Evolutionary conservation across 2,888 invertebrate genomes (phyloP).

Genomic region (Drepanosiphum platanoidis): DNA sequence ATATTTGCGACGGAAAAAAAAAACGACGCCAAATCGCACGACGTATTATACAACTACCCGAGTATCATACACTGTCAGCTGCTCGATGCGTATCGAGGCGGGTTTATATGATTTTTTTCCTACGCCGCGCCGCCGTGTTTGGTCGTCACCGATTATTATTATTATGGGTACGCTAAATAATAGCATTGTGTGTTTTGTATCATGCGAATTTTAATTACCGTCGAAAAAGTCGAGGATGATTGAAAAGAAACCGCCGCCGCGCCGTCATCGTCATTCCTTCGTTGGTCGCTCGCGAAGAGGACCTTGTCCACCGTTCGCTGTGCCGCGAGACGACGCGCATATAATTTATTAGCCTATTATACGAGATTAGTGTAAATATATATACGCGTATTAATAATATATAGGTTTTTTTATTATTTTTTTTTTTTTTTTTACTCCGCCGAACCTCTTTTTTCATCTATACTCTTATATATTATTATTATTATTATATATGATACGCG

Average conservation of each 20-base stretch:
- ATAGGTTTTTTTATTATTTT: not conserved
- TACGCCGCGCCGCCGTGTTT: not conserved
- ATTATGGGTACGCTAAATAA: conserved; percentile 1
- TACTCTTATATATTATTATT: not conserved
- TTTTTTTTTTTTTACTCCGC: not conserved
- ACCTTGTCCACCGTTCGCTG: conserved; percentile 13
- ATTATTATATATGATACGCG: conserved; percentile 7
- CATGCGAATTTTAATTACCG: conserved; percentile 48
- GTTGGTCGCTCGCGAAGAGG: not conserved
- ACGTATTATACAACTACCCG: not conserved
- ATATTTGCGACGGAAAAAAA: too few relatives aligned
- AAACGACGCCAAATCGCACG: not conserved
- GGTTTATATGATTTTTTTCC: not conserved
- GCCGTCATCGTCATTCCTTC: conserved; percentile 40
- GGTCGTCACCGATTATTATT: conserved; percentile 16
- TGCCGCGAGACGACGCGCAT: conserved; percentile 17
- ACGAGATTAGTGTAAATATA: conserved; percentile 50
- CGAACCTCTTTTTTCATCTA: conserved; percentile 7
- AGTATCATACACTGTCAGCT: not conserved
- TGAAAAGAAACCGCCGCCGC: conserved; percentile 48
- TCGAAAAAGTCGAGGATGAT: conserved; percentile 18
- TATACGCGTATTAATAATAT: conserved; percentile 8
- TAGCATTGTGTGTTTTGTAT: not conserved
- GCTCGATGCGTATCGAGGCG: too few relatives aligned
- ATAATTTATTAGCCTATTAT: conserved; percentile 55